Base-by-base conservation (phyloP, 37 sponge, comb jelly and placozoan species). In the Haliclona indistincta region DNA sequence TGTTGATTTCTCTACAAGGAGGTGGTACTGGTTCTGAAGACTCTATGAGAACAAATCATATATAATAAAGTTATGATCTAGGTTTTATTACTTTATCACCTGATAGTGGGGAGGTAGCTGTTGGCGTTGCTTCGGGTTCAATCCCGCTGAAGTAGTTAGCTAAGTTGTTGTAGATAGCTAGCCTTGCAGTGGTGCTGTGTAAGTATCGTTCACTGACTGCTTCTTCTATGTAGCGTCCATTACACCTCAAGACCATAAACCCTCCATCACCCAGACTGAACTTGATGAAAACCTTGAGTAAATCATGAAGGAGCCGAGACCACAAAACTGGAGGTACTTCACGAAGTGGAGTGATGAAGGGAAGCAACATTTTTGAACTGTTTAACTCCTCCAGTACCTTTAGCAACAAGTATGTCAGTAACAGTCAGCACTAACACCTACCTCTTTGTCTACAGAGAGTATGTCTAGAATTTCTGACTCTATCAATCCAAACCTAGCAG, bases 401-500 rank as follows among this genome's bases (percentile, higher is more conserved):
- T 22, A 38, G 23, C 52, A 49, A 11, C 52, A 17, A 49, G n/a
- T 29, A 15, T 58, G 52, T 49, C 17, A 49, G 17, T 49, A 49
- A 58, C 61, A 29, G 30, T 20, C 6, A 29, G 61, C n/a, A n/a
- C n/a, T n/a, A n/a, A n/a, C n/a, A 20, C 56, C 28, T 64, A 88
- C 88, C 67, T 89, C 70, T 33, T 43, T 28, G 63, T 93, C 87
- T 55, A 45, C 64, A 7, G 82, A n/a, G 28, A 93, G 58, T 6
- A 93, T 62, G 61, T 93, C 94, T 35, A 86, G 25, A 3, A 93
- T 11, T 52, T 93, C 94, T 51, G 75, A 5, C 44, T 89, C 94
- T 34, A 84, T 79, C 53, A 93, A 64, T 19, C 94, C 94, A 65
- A 63, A 43, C 34, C 68, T 81, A 5, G 91, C 25, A 29, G 76